Evolutionary conservation across 2,797 vertebrate genomes (phyloP), one percentile per base, ranked within the genome.

Genomic region (Octomys mimax): DNA sequence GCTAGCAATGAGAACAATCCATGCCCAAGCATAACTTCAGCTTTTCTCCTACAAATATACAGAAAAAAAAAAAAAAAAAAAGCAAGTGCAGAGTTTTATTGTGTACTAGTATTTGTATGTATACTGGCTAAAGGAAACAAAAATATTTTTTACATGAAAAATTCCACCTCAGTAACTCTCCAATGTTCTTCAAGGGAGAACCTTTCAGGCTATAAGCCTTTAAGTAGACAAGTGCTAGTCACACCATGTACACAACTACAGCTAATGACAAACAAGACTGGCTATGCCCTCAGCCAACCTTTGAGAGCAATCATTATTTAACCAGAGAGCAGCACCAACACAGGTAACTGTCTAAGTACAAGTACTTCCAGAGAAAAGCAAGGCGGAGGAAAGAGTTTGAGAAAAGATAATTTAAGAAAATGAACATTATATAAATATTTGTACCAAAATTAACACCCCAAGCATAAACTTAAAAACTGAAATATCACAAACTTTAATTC

Each of bases 11-110:
- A 99, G 98, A 99, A 99, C 71, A 99, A 99, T 84, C 99, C 99
- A 64, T 99, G 99, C 97, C 99, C 99, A 98, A 99, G 98, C 99
- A 99, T 99, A 95, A 99, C 98, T 98, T 99, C 99, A 49, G 99
- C 98, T 99, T 99, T 99, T 98, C 99, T 99, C 99, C 99, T 99
- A 97, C 96, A 98, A 97, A 33, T 89, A 95, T 7, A 98, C 10
- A 95, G 78, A 97, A 91, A 96, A 19, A 95, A 97, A 96, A 97
- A 97, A 96, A 97, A 91, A 96, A 21, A 95, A 97, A 96, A 49
- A 96, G 92, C 52, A 95, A 92, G 68, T 89, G 91, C 73, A 87
- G 21, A 79, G 33, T 81, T 86, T 0, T 33, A 59, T 62, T 90
- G 92, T 49, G 75, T 68, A 66, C 85, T 89, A 94, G 9, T 54